Conservation (phyloP, 2,797 vertebrate genomes). For the Pteronotus mesoamericanus region DNA sequence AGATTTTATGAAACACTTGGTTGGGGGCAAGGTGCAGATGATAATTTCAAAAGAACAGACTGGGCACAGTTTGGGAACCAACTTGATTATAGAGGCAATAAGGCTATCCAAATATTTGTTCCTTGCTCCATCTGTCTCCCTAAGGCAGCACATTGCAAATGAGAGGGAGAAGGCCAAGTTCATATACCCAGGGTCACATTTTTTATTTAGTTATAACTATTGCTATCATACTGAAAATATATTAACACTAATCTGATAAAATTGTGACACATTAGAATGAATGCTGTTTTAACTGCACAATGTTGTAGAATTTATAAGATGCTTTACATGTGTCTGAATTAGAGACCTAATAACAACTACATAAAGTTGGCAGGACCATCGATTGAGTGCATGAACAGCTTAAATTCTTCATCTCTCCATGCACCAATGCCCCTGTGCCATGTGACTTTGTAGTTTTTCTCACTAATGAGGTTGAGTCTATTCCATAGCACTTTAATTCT, state of each 20-base stretch:
- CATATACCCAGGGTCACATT: background rate
- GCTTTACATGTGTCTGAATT: background rate
- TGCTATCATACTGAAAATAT: background rate
- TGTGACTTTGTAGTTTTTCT: background rate
- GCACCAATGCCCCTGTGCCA: background rate
- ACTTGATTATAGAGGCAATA: conserved; percentile 28
- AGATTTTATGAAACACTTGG: conserved; percentile 39
- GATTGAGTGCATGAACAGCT: background rate
- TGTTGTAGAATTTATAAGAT: background rate
- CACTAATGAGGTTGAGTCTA: background rate
- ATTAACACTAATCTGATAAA: conserved; percentile 7
- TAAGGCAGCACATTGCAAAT: conserved; percentile 11
- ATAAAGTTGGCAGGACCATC: background rate
- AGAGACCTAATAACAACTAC: background rate
- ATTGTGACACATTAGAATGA: background rate
- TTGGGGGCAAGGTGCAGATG: conserved; percentile 26
- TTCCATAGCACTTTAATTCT: background rate
- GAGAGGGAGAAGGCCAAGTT: conserved; percentile 25
- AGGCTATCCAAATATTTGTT: conserved; percentile 69
- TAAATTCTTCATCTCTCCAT: background rate
- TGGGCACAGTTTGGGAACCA: conserved; percentile 57
- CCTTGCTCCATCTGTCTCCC: conserved; percentile 56
- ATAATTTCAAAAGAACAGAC: conserved; percentile 56
- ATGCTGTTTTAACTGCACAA: background rate
- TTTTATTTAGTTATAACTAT: conserved; percentile 28